Conservation (phyloP, 2,888 invertebrate genomes). For the Liodrosophila aerea region DNA sequence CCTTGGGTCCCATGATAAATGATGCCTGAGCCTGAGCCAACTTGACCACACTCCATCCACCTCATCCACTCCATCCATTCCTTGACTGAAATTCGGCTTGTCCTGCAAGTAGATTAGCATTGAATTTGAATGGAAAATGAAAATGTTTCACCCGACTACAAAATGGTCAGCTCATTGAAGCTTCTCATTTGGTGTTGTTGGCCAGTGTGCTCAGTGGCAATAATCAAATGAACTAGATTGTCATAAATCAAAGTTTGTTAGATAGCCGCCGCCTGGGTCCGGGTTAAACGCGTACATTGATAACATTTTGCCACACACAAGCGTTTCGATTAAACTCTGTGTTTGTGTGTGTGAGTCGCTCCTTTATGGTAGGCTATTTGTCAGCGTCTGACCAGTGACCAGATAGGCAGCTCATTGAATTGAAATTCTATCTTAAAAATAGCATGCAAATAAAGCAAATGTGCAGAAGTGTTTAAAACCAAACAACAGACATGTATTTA, state of each 20-base stretch:
- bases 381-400: conserved; percentile 10
- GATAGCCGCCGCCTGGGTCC: conserved; percentile 43
- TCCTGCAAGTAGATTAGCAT: conserved; percentile 71
- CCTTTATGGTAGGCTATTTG: conserved; percentile 25
- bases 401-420: conserved; percentile 2
- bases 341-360: conserved; percentile 7
- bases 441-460: neutral
- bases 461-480: too few relatives aligned
- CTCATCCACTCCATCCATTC: conserved; percentile 2
- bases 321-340: conserved; percentile 17
- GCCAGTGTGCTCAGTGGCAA: conserved; percentile 37
- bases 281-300: conserved; percentile 43
- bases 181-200: neutral
- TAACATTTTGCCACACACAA: conserved; percentile 48
- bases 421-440: neutral
- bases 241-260: conserved; percentile 71
- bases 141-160: conserved; percentile 57
- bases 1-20: conserved; percentile 65
- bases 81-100: conserved; percentile 50
- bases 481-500: too few relatives aligned
- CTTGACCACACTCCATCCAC: conserved; percentile 5
- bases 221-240: conserved; percentile 73
- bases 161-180: conserved; percentile 29
- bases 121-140: conserved; percentile 74
- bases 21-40: conserved; percentile 55